Conservation (phyloP, 2,888 invertebrate species). For the Penaeus monodon region DNA sequence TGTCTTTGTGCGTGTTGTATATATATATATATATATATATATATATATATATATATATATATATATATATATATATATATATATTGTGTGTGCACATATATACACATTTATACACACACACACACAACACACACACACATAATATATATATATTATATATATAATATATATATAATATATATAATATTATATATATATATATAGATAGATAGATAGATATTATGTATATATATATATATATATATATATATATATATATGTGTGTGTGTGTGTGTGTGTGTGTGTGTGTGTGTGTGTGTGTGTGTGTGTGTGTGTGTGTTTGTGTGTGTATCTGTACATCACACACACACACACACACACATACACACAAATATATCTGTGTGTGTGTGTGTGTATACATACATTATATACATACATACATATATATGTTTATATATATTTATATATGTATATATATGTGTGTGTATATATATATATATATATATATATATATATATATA, state of each 20-base stretch:
- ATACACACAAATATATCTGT: too few relatives aligned
- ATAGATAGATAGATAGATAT: slow-evolving; percentile 1
- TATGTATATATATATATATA: neutral
- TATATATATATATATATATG: neutral
- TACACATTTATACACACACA: neutral
- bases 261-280: neutral
- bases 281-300: neutral
- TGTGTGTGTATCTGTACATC: too few relatives aligned
- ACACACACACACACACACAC: neutral
- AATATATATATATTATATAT: slow-evolving; percentile 9
- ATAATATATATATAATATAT: slow-evolving; percentile 10
- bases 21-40: neutral
- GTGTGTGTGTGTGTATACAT: too few relatives aligned
- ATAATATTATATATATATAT: slow-evolving; percentile 16
- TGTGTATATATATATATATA: too few relatives aligned
- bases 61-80: slow-evolving; percentile 11
- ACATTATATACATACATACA: too few relatives aligned
- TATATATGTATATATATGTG: too few relatives aligned
- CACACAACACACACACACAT: neutral
- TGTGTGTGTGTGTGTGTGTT: neutral
- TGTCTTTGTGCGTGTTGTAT: neutral
- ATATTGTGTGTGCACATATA: neutral
- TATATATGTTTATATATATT: too few relatives aligned
- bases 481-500: too few relatives aligned
- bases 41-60: slow-evolving; percentile 12